Conservation (phyloP, 1,140 invertebrate species). For the Sinella curviseta region DNA sequence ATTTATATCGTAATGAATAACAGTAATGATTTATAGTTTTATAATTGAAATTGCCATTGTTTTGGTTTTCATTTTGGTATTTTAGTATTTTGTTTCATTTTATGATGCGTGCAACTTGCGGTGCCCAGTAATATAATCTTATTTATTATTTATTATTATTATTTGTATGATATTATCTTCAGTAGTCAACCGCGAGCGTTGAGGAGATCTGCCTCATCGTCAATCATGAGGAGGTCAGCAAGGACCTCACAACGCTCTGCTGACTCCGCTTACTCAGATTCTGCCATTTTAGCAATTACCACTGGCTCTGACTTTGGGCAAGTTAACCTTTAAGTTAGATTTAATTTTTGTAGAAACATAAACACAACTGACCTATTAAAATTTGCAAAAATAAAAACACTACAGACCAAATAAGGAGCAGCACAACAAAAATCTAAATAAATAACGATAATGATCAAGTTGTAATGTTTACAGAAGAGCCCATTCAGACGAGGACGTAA, state of each 20-base stretch:
- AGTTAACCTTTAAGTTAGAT: background rate
- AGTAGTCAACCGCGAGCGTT: constrained; percentile 9
- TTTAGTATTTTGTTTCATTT: too few species aligned
- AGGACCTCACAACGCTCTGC: constrained; percentile 69
- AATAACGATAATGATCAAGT: background rate
- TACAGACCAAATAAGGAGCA: background rate
- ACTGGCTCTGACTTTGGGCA: constrained; percentile 41
- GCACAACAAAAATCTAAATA: background rate
- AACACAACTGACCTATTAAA: background rate
- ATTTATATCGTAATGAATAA: too few species aligned
- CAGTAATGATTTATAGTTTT: too few species aligned
- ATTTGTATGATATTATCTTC: background rate
- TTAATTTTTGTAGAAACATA: background rate
- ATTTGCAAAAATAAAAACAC: background rate
- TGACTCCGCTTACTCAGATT: constrained; percentile 62
- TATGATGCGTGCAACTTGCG: too few species aligned
- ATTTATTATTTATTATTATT: too few species aligned
- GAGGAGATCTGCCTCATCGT: constrained; percentile 48
- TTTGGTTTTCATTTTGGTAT: too few species aligned
- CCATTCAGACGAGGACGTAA: constrained; percentile 47
- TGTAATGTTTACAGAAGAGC: constrained; percentile 35
- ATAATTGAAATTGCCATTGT: too few species aligned
- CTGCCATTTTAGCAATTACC: constrained; percentile 41
- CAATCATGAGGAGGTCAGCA: constrained; percentile 65
- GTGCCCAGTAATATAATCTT: too few species aligned